Conservation (phyloP, 2,113 vertebrate genomes). For the Picathartes gymnocephalus region DNA sequence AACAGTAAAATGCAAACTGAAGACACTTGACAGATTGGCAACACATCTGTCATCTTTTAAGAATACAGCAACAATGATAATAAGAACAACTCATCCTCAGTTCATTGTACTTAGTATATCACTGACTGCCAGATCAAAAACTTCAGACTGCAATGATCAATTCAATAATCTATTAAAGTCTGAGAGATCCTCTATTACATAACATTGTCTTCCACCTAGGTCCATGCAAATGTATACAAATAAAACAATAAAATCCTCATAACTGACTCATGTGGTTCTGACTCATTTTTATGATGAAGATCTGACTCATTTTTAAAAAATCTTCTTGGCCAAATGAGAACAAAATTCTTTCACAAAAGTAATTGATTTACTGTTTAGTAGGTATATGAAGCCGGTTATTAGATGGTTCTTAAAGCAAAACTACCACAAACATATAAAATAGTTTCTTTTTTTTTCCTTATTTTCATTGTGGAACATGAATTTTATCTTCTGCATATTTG, state of each 20-base stretch:
- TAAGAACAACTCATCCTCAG: background rate
- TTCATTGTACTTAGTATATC: background rate
- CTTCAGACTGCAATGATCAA: background rate
- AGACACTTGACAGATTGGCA: background rate
- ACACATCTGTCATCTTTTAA: background rate
- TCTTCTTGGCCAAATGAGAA: background rate
- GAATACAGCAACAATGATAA: background rate
- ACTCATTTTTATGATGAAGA: background rate
- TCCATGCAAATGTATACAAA: background rate
- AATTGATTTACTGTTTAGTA: background rate
- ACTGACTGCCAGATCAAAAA: background rate
- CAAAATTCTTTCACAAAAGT: background rate
- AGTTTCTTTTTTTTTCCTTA: background rate
- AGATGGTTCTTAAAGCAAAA: conserved; percentile 11
- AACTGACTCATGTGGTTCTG: background rate
- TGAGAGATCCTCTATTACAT: background rate
- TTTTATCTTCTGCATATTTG: background rate
- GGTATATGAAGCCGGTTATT: background rate
- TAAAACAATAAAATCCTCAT: background rate
- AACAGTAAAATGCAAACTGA: background rate
- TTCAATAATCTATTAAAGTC: background rate
- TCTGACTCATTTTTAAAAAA: background rate
- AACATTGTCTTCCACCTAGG: background rate
- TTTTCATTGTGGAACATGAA: background rate
- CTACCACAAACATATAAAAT: background rate